Evolutionary conservation across 2,113 vertebrate genomes (phyloP).

Genomic region (Varanus komodoensis): DNA sequence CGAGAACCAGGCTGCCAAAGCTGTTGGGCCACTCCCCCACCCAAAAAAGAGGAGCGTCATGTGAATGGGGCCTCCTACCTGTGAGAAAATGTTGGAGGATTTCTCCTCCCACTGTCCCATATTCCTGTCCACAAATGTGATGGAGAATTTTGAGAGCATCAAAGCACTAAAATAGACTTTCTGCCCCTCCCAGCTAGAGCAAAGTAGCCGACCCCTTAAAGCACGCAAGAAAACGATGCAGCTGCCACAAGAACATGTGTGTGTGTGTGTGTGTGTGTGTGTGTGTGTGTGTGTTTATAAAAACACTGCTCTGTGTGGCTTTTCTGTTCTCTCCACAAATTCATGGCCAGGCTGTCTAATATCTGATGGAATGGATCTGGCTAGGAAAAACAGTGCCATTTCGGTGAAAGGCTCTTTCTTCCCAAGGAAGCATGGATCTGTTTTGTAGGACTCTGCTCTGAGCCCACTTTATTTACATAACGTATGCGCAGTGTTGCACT

Average conservation of each 20-base stretch:
- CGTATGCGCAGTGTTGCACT: neutral
- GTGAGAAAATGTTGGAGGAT: too few relatives aligned
- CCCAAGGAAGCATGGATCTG: neutral
- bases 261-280: too few relatives aligned
- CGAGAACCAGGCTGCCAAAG: too few relatives aligned
- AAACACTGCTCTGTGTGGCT: neutral
- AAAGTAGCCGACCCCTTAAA: neutral
- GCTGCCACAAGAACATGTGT: neutral
- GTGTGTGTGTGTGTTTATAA: too few relatives aligned
- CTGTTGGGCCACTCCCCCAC: too few relatives aligned
- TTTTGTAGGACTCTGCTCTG: neutral
- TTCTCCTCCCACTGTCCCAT: too few relatives aligned
- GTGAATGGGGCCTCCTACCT: too few relatives aligned
- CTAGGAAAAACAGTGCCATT: slow-evolving; percentile 9
- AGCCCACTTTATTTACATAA: neutral
- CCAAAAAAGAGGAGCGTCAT: too few relatives aligned
- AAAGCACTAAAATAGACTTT: neutral
- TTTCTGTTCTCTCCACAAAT: neutral
- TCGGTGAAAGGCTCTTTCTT: neutral
- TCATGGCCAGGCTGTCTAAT: neutral
- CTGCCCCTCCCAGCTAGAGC: neutral
- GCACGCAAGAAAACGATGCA: neutral
- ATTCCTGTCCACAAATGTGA: too few relatives aligned
- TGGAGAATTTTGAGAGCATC: too few relatives aligned
- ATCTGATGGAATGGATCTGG: slow-evolving; percentile 4